Percentiles rank a stretch among this genome's conserved stretches.
Evolutionary conservation across 1,140 invertebrate species (phyloP).

Genomic region (Augochlora pura): DNA sequence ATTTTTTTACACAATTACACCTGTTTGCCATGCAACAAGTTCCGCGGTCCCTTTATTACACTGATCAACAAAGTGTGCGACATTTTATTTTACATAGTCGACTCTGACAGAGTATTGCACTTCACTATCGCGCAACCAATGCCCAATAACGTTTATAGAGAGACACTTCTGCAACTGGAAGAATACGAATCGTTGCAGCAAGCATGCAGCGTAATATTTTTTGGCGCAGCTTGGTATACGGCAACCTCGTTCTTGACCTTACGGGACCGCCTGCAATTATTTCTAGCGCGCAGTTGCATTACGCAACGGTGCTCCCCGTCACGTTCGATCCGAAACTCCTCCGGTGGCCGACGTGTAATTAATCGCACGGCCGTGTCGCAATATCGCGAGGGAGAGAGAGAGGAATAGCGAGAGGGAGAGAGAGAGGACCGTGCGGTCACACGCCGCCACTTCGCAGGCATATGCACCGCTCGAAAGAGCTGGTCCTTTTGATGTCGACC

Average conservation of each 20-base stretch:
- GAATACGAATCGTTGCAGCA: no score
- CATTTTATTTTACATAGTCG: no score
- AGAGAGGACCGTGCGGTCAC: slow-evolving; percentile 54
- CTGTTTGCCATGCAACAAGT: no score
- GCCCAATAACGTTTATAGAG: no score
- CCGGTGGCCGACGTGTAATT: slow-evolving; percentile 54
- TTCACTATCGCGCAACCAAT: no score
- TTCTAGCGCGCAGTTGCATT: slow-evolving; percentile 37
- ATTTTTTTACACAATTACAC: no score
- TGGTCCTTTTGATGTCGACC: slow-evolving; percentile 67
- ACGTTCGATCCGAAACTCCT: slow-evolving; percentile 48
- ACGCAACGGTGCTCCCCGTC: slow-evolving; percentile 27
- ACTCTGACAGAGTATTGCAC: no score
- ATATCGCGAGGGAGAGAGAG: slow-evolving; percentile 51
- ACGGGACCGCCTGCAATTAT: slow-evolving; percentile 31
- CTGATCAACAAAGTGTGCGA: no score
- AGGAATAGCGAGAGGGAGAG: no score
- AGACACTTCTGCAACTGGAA: no score
- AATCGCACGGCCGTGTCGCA: slow-evolving; percentile 61
- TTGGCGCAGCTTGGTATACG: background rate
- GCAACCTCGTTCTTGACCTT: slow-evolving; percentile 11
- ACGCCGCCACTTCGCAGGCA: slow-evolving; percentile 62
- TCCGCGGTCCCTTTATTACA: no score
- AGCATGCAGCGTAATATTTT: no score
- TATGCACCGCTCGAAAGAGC: slow-evolving; percentile 60